Evolutionary conservation across 2,113 vertebrate genomes (phyloP).

Genomic region (Donacobius atricapilla): DNA sequence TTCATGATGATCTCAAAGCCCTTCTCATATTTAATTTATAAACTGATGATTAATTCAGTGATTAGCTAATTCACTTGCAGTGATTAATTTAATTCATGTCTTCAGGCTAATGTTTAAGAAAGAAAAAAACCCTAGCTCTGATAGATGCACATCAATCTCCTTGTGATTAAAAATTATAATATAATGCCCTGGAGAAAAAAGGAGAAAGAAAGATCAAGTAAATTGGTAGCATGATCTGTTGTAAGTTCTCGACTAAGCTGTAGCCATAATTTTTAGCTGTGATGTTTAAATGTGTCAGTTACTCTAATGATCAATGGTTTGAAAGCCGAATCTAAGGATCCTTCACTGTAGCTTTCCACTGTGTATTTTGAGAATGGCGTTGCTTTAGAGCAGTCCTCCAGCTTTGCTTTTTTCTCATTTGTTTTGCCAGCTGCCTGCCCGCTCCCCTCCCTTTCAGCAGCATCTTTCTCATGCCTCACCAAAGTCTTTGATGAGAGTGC

Average conservation of each 20-base stretch:
- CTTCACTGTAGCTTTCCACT: slow-evolving; percentile 83
- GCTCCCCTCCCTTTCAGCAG: background rate
- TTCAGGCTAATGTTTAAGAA: slow-evolving; percentile 41
- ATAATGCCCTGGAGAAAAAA: slow-evolving; percentile 42
- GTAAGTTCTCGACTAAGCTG: background rate
- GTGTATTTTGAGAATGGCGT: slow-evolving; percentile 77
- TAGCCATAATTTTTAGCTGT: slow-evolving; percentile 51
- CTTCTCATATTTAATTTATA: slow-evolving; percentile 58
- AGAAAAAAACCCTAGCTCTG: background rate
- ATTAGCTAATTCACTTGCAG: slow-evolving; percentile 36
- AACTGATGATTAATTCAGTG: slow-evolving; percentile 48
- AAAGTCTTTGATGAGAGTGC: background rate
- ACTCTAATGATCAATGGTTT: slow-evolving; percentile 79
- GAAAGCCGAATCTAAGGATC: slow-evolving; percentile 74
- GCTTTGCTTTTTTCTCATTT: background rate
- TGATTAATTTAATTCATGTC: slow-evolving; percentile 50
- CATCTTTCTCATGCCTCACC: background rate
- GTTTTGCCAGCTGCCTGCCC: background rate
- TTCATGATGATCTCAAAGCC: background rate
- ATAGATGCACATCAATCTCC: slow-evolving; percentile 15
- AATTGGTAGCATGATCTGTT: background rate
- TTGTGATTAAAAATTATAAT: slow-evolving; percentile 25
- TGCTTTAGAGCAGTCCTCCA: background rate
- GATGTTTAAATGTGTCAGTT: slow-evolving; percentile 77
- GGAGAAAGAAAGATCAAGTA: slow-evolving; percentile 18